Base-by-base conservation (phyloP, 2,113 vertebrate genomes). In the Thymallus thymallus region DNA sequence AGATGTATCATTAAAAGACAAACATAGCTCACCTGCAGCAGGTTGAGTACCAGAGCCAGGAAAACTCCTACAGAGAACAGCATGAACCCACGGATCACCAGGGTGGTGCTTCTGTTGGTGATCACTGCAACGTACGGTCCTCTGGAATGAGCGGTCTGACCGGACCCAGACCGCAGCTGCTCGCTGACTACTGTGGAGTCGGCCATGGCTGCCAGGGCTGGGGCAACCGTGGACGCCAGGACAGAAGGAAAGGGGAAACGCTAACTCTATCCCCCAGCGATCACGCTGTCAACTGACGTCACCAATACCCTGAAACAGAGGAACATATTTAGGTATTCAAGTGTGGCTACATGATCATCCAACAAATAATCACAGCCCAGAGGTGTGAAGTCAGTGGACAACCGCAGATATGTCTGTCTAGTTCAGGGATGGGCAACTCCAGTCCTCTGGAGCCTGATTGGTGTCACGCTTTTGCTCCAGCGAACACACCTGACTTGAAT, bases 51-150 rank as follows among this genome's bases (percentile, higher is more conserved):
- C 84, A 99, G 91, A 0, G 97, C 94, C 78, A 98, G 91, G 85
- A 98, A 95, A 9, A 98, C 97, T 0, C 97, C 97, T 82, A 98
- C 95, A 16, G 93, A 94, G 87, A 99, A 98, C 14, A 98, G 92
- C 82, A 98, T 90, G 76, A 93, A 58, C 35, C 95, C 95, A 51
- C 96, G 94, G 85, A 97, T 94, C 80, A 96, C 74, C 86, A 99
- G 86, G 87, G 96, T 98, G 82, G 95, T 92, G 79, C 87, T 95
- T 76, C 74, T 92, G 87, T 95, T 94, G 76, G 95, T 95, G 80
- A 98, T 88, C 71, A 88, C 91, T 20, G 95, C 94, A 77, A 96
- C 92, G 68, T 96, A 96, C 0, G 94, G 96, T 26, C 95, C 95
- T 76, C 79, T 83, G 41, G 74, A 10, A 20, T 45, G 73, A 7